Evolutionary conservation across 2,113 vertebrate species (phyloP).

Genomic region (Prolemur simus): DNA sequence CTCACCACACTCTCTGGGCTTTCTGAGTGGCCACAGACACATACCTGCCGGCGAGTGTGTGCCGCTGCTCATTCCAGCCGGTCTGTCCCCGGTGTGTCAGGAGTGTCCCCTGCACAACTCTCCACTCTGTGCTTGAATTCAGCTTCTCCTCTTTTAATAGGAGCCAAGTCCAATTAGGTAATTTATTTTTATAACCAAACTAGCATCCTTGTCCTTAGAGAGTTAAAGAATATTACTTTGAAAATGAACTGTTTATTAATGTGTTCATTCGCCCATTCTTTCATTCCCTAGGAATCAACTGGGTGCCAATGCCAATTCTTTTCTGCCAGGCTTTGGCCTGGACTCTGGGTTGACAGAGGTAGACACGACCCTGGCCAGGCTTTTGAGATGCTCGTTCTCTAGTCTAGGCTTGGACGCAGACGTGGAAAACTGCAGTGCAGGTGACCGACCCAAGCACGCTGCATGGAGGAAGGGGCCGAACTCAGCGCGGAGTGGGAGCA

Average conservation of each 20-base stretch:
- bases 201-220: neutral
- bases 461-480: fast-evolving
- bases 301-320: fast-evolving
- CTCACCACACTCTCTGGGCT: fast-evolving
- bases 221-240: neutral
- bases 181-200: neutral
- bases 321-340: neutral
- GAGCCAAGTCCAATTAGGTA: too few relatives aligned
- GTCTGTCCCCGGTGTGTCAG: fast-evolving
- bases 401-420: fast-evolving
- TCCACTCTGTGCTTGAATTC: neutral
- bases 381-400: neutral
- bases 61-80: fast-evolving
- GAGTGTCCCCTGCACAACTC: fast-evolving
- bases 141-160: neutral
- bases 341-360: neutral
- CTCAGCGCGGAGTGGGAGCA: neutral
- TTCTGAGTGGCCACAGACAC: neutral
- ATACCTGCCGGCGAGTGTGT: fast-evolving
- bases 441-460: neutral
- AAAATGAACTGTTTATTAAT: too few relatives aligned
- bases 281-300: neutral
- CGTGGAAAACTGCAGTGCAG: fast-evolving
- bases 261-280: fast-evolving
- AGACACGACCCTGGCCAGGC: fast-evolving